Evolutionary conservation across 2,113 vertebrate species (phyloP).

Genomic region (Dendropsophus ebraccatus): DNA sequence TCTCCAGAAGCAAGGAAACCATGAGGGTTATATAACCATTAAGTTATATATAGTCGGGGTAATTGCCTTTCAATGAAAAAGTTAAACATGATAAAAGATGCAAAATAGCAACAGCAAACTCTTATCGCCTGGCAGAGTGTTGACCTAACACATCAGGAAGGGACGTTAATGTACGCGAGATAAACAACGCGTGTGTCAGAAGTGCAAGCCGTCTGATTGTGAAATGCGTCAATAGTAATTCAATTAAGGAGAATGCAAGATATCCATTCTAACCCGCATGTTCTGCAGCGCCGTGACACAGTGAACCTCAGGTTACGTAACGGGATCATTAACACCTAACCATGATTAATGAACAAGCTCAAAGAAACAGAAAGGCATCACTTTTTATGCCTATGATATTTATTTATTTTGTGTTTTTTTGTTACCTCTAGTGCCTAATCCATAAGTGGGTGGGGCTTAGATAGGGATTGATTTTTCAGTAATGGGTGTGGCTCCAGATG

Average conservation of each 20-base stretch:
- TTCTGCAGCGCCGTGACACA: not conserved
- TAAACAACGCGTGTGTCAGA: not conserved
- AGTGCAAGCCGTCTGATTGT: not conserved
- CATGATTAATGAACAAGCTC: too few species aligned
- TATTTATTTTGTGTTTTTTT: too few species aligned
- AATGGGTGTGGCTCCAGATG: too few species aligned
- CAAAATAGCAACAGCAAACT: constrained; percentile 38
- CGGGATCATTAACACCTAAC: too few species aligned
- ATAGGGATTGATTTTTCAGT: too few species aligned
- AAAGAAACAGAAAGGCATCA: too few species aligned
- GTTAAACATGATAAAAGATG: not conserved
- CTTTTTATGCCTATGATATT: too few species aligned
- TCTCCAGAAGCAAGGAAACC: too few species aligned
- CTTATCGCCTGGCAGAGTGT: not conserved
- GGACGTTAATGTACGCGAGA: not conserved
- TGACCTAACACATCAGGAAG: not conserved
- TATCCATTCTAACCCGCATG: not conserved
- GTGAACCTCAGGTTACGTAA: not conserved
- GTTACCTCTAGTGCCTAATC: too few species aligned
- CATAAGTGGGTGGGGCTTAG: too few species aligned
- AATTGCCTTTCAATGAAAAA: constrained; percentile 8
- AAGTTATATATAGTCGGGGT: not conserved
- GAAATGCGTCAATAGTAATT: not conserved
- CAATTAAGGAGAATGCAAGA: not conserved
- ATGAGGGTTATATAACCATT: not conserved